Conservation (phyloP, 2,113 vertebrate species). For the Zosterops japonicus region DNA sequence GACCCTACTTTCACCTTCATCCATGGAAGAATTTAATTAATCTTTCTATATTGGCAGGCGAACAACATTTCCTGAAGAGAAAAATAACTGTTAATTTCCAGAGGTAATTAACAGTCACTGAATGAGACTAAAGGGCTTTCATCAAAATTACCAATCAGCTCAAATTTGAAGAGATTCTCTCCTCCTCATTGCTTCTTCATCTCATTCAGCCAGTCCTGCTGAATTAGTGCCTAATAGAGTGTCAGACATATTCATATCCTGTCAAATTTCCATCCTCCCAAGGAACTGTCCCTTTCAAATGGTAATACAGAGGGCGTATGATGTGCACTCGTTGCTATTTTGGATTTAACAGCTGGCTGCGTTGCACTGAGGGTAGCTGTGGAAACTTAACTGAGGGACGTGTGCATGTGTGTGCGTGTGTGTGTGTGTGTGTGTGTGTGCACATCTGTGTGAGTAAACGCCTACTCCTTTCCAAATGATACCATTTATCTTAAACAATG, state of each 20-base stretch:
- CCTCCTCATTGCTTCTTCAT: slow-evolving; percentile 64
- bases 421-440: not conserved
- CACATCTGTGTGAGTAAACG: not conserved
- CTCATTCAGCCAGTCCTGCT: slow-evolving; percentile 56
- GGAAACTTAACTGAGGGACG: not conserved
- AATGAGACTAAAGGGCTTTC: slow-evolving; percentile 63
- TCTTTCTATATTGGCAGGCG: slow-evolving; percentile 23
- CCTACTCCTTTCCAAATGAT: slow-evolving; percentile 10
- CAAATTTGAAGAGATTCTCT: slow-evolving; percentile 65
- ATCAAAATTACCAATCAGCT: slow-evolving; percentile 67
- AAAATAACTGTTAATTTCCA: slow-evolving; percentile 65
- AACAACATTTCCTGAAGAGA: slow-evolving; percentile 61
- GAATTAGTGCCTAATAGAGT: slow-evolving; percentile 67
- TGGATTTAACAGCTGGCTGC: slow-evolving; percentile 63
- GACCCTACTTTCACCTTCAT: slow-evolving; percentile 23
- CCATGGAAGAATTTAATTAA: slow-evolving; percentile 49
- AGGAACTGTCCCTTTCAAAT: slow-evolving; percentile 67
- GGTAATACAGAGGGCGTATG: slow-evolving; percentile 60
- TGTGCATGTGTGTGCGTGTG: not conserved
- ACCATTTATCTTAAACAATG: slow-evolving; percentile 13
- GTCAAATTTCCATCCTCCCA: slow-evolving; percentile 61
- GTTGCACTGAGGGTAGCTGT: not conserved
- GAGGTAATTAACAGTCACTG: slow-evolving; percentile 57
- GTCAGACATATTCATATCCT: slow-evolving; percentile 70
- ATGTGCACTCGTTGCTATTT: slow-evolving; percentile 43